These are phyloP conservation scores for Luscinia megarhynchos DNA, from an alignment of 2,797 vertebrate species.

Conservation along the genomic window DNA sequence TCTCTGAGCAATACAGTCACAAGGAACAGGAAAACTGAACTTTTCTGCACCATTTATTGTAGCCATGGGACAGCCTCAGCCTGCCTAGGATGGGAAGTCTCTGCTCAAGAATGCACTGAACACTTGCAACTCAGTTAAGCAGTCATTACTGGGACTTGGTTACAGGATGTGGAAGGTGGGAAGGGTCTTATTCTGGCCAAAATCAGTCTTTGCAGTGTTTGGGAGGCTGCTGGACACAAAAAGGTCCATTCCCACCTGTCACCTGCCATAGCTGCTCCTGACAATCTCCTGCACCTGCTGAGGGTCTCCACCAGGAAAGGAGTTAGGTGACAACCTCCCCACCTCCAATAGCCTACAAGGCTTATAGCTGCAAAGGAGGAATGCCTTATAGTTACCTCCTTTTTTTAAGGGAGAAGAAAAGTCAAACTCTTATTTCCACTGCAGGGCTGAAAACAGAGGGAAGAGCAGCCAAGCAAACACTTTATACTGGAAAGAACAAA, in stretches of 20 bases:
- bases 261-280: background rate
- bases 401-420: background rate
- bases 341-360: background rate
- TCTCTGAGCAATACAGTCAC: background rate
- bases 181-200: background rate
- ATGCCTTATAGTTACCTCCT: background rate
- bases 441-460: background rate
- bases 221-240: background rate
- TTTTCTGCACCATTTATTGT: background rate
- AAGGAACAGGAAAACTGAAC: background rate
- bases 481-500: fast-evolving
- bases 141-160: background rate
- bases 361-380: background rate
- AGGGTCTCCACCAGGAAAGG: background rate
- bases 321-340: background rate
- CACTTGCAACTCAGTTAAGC: background rate
- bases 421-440: background rate
- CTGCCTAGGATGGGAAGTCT: background rate
- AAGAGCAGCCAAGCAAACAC: background rate
- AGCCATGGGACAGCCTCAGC: background rate
- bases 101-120: background rate
- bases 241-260: background rate
- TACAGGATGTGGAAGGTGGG: background rate
- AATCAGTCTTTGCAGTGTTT: background rate
- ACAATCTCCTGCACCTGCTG: background rate